Percentiles rank a stretch among this genome's conserved stretches.
phyloP scores from a whole-genome alignment of 1,140 invertebrate species.

The Drosophila rufa region DNA sequence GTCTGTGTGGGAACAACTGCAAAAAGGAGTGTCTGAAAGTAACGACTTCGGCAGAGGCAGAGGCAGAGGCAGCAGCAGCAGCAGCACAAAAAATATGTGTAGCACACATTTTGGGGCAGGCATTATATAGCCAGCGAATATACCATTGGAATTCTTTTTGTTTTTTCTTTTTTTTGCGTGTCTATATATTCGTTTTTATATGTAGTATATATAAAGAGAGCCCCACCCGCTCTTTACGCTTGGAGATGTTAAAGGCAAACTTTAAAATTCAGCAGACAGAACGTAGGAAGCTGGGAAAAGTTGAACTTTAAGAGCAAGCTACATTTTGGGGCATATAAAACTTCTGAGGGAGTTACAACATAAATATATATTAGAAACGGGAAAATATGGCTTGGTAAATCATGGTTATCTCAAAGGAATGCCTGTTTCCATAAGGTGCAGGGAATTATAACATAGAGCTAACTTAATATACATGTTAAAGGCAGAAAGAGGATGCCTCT shows the following conservation, averaged over 20 bases:
- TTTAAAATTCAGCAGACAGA: constrained; percentile 49
- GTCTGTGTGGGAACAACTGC: constrained; percentile 40
- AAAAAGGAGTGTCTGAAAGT: constrained; percentile 79
- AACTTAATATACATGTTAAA: not conserved
- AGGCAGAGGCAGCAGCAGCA: constrained; percentile 44
- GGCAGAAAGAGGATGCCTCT: too few relatives aligned
- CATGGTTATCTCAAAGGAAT: not conserved
- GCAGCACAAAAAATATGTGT: constrained; percentile 55
- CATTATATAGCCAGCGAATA: constrained; percentile 28
- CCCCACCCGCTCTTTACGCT: not conserved
- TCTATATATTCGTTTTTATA: constrained; percentile 7
- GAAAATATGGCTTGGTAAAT: constrained; percentile 1
- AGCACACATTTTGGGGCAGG: constrained; percentile 78
- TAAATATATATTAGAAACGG: constrained; percentile 9
- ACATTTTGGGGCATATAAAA: constrained; percentile 1
- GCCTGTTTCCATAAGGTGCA: too few relatives aligned
- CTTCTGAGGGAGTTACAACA: not conserved
- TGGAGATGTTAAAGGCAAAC: constrained; percentile 21
- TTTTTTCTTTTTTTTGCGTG: constrained; percentile 20
- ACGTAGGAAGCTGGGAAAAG: constrained; percentile 8
- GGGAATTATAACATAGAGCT: not conserved
- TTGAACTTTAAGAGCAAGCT: constrained; percentile 7
- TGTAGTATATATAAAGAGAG: constrained; percentile 6
- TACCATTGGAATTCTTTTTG: constrained; percentile 8
- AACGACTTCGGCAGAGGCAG: constrained; percentile 39